phyloP scores from a whole-genome alignment of 2,113 vertebrate genomes.

The Spheniscus mendiculus region DNA sequence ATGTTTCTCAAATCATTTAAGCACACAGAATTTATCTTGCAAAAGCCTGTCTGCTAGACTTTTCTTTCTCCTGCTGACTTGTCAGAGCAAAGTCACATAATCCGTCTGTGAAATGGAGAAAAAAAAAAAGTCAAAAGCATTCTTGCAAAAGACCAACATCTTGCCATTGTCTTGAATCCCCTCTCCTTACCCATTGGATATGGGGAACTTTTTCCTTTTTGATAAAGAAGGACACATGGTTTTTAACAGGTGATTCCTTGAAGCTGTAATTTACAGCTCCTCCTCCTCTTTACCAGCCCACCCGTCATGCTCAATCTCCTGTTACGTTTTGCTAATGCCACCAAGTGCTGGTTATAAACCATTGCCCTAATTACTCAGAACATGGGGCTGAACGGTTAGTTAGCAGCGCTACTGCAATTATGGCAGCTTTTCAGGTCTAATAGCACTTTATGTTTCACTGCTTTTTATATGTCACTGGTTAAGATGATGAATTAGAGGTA shows the following conservation, averaged over 20 bases:
- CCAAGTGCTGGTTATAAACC: conserved; percentile 68
- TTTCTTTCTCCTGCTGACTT: conserved; percentile 39
- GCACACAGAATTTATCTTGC: conserved; percentile 54
- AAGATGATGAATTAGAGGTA: conserved; percentile 73
- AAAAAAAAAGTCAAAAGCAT: not conserved
- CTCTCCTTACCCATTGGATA: not conserved
- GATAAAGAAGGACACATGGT: not conserved
- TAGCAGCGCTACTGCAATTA: conserved; percentile 68
- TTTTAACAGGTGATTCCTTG: not conserved
- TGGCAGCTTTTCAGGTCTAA: conserved; percentile 71
- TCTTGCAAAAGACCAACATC: not conserved
- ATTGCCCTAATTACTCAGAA: conserved; percentile 75
- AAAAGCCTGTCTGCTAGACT: conserved; percentile 57
- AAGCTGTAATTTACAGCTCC: conserved; percentile 7
- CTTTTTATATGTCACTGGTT: conserved; percentile 75
- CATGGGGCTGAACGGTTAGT: conserved; percentile 66
- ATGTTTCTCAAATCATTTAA: conserved; percentile 67
- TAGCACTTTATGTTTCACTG: conserved; percentile 70
- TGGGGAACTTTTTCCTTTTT: not conserved
- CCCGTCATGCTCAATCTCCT: not conserved
- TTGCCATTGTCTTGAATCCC: not conserved
- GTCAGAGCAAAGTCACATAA: not conserved
- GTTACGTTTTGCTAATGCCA: conserved; percentile 68
- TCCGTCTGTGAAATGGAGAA: fast-evolving
- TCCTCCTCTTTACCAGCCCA: not conserved